phyloP scores from a whole-genome alignment of 53 echinoderm and acorn worm species.

The Echinometra lucunter region DNA sequence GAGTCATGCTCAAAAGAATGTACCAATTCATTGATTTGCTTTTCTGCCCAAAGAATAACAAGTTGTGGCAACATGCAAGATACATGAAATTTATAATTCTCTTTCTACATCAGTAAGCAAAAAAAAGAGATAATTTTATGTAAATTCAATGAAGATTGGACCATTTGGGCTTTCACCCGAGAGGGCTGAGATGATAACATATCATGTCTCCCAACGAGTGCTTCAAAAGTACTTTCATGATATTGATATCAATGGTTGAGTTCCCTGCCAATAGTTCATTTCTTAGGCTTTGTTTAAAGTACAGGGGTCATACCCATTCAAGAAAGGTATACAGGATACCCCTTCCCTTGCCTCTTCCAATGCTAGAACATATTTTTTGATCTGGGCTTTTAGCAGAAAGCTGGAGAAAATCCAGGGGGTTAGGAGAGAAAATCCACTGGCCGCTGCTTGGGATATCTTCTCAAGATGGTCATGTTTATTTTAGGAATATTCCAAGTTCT shows the following conservation, averaged over 20 bases:
- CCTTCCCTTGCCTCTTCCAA: not conserved
- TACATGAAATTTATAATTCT: not conserved
- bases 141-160: not conserved
- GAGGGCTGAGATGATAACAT: not conserved
- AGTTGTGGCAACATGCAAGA: not conserved
- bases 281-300: slow-evolving; percentile 32
- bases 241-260: slow-evolving; percentile 26
- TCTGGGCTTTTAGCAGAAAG: slow-evolving; percentile 45
- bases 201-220: not conserved
- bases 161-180: too few relatives aligned
- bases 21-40: not conserved
- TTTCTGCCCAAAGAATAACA: not conserved
- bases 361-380: not conserved
- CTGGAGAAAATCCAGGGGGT: not conserved
- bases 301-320: not conserved
- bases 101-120: not conserved
- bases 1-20: not conserved
- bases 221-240: not conserved
- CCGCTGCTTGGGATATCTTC: slow-evolving; percentile 10
- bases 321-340: not conserved
- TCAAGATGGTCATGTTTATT: slow-evolving; percentile 40
- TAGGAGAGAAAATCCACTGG: slow-evolving; percentile 40
- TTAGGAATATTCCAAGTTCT: slow-evolving; percentile 57
- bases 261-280: slow-evolving; percentile 25
- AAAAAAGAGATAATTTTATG: not conserved